Evolutionary conservation across 2,888 invertebrate genomes (phyloP).

Genomic region (Torymus texanus): DNA sequence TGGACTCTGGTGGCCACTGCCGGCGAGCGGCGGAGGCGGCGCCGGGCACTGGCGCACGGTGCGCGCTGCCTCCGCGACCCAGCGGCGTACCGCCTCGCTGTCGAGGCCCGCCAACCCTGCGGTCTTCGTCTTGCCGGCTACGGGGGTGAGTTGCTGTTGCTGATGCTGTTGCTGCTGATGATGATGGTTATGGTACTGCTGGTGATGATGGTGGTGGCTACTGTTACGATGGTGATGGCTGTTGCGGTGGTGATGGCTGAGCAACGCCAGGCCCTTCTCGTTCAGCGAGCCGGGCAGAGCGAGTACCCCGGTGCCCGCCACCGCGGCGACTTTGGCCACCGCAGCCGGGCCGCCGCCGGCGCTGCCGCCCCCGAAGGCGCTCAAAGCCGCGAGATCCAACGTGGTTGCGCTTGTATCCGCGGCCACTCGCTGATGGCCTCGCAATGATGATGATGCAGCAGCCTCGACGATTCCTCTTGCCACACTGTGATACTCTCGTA

Average conservation of each 20-base stretch:
- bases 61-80: slow-evolving; percentile 80
- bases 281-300: slow-evolving; percentile 72
- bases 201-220: slow-evolving; percentile 57
- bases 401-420: slow-evolving; percentile 58
- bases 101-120: slow-evolving; percentile 80
- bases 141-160: slow-evolving; percentile 64
- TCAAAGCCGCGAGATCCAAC: slow-evolving; percentile 68
- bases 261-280: slow-evolving; percentile 70
- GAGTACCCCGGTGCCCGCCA: slow-evolving; percentile 74
- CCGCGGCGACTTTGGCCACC: slow-evolving; percentile 69
- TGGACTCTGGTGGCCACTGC: slow-evolving; percentile 60
- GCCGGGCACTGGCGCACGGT: slow-evolving; percentile 67
- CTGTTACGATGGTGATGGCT: slow-evolving; percentile 62
- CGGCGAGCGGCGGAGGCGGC: slow-evolving; percentile 62
- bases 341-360: slow-evolving; percentile 67
- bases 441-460: neutral
- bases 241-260: slow-evolving; percentile 27
- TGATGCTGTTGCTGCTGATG: slow-evolving; percentile 44
- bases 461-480: no score
- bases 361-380: slow-evolving; percentile 63
- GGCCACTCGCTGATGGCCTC: slow-evolving; percentile 3
- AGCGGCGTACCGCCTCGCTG: slow-evolving; percentile 79
- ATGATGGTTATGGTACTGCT: slow-evolving; percentile 55
- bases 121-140: slow-evolving; percentile 75
- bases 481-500: no score